phyloP scores from a whole-genome alignment of 2,888 invertebrate species.

The Drosophila cracens region DNA sequence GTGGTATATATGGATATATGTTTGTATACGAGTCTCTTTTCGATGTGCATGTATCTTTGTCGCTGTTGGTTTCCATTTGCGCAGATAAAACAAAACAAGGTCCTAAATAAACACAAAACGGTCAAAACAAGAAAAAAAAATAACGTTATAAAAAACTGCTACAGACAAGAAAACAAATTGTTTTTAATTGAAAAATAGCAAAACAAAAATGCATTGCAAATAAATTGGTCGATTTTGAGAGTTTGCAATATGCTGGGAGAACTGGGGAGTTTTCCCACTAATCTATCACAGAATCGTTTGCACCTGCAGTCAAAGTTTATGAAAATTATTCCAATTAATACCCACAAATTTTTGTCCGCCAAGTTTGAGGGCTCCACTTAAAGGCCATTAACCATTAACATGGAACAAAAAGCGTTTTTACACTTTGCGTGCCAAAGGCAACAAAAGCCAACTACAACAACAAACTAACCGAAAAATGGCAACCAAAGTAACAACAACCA shows the following conservation, averaged over 20 bases:
- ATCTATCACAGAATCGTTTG: neutral
- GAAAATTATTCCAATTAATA: conserved; percentile 78
- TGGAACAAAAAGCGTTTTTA: conserved; percentile 70
- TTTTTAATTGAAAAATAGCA: conserved; percentile 82
- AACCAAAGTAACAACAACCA: conserved; percentile 41
- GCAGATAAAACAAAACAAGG: conserved; percentile 63
- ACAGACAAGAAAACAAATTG: conserved; percentile 76
- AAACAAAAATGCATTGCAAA: conserved; percentile 4
- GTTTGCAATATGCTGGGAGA: too few relatives aligned
- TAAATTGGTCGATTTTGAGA: neutral
- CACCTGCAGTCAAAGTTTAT: conserved; percentile 23
- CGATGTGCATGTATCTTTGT: conserved; percentile 20
- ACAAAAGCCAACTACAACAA: conserved; percentile 44
- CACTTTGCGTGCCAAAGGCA: conserved; percentile 63
- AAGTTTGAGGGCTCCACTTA: conserved; percentile 42
- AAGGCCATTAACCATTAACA: conserved; percentile 75
- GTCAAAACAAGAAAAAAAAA: conserved; percentile 38
- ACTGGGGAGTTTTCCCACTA: neutral
- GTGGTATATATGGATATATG: conserved; percentile 6
- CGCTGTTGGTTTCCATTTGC: conserved; percentile 60
- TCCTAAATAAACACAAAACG: conserved; percentile 82
- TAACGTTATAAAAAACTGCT: conserved; percentile 39
- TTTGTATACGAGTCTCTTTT: conserved; percentile 7
- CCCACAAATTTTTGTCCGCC: conserved; percentile 28
- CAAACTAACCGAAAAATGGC: conserved; percentile 50